Base-by-base conservation (phyloP, 2,888 invertebrate genomes). In the Cheilosia impressa region DNA sequence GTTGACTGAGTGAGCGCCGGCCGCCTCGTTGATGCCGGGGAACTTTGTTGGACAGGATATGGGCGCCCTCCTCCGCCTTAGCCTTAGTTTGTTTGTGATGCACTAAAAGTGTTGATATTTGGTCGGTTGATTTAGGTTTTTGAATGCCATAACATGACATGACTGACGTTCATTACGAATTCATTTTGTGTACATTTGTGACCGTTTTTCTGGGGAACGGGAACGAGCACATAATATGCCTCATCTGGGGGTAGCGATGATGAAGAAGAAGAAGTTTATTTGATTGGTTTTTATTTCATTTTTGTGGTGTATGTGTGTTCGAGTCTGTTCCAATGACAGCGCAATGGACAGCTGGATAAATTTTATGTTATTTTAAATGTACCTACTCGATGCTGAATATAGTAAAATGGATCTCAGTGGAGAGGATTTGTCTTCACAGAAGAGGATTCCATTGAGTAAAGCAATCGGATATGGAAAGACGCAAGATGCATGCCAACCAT, bases 31-130 rank as follows among this genome's bases (percentile, higher is more conserved):
- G 69, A 31, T 47, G 27, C 27, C 31, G 45, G 41, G 65, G 57
- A 27, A 41, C 38, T 66, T 60, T 45, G 22, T 57, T 13, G 31
- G 45, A 31, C 17, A 7, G 27, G 45, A 7, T 9, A 13, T 5
- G 41, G 24, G n/a, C 4, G 13, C 10, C 38, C 38, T 38, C 38
- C 38, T 38, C 57, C 22, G 22, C 50, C 22, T 50, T 19, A 4
- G 13, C 4, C 22, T 19, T 17, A 38, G 58, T 85, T 76, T 80
- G 80, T 81, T 76, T 81, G 68, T 38, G 66, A 72, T 77, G 76
- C 81, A 77, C 76, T 85, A 57, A 76, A 81, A 71, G 85, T 85
- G 85, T 85, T 85, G 85, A 81, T 81, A 76, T 81, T 81, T 85
- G 81, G 81, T 77, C 72, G 76, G 85, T 81, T 81, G 81, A 72